A percentile compares a stretch with the other conserved stretches of the same genome.
Conservation (phyloP, 2,888 invertebrate genomes). For the Ennomos erosarius region DNA sequence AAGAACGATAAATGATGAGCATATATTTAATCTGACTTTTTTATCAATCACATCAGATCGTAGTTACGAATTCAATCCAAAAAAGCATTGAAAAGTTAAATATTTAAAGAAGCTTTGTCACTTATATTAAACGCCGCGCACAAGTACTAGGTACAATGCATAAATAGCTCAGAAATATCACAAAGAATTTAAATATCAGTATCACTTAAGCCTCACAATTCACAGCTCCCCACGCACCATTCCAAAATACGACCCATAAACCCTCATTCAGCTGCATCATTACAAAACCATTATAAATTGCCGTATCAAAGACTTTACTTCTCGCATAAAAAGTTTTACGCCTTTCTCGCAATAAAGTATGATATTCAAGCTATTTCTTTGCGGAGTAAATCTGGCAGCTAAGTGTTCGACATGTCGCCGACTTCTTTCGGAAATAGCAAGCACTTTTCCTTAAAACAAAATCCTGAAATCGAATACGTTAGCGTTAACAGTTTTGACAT, state of each 20-base stretch:
- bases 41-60: no score
- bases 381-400: constrained; percentile 15
- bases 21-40: no score
- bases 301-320: constrained; percentile 33
- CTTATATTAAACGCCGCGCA: no score
- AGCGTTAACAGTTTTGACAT: constrained; percentile 56
- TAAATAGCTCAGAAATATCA: constrained; percentile 4
- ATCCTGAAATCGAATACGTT: constrained; percentile 50
- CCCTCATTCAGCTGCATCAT: constrained; percentile 33
- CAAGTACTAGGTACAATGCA: background rate
- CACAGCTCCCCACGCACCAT: constrained; percentile 6
- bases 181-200: constrained; percentile 2
- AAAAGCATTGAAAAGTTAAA: no score
- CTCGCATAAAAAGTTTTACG: constrained; percentile 36
- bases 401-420: constrained; percentile 37
- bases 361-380: constrained; percentile 24
- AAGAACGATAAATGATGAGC: no score
- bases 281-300: constrained; percentile 40
- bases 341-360: constrained; percentile 33
- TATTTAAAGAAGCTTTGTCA: no score
- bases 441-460: constrained; percentile 45
- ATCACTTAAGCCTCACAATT: constrained; percentile 18
- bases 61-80: no score
- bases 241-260: constrained; percentile 34
- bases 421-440: constrained; percentile 27